Evolutionary conservation across 1,140 invertebrate species (phyloP), one percentile per base, ranked within the genome.

Genomic region (Platyscapa corneri): DNA sequence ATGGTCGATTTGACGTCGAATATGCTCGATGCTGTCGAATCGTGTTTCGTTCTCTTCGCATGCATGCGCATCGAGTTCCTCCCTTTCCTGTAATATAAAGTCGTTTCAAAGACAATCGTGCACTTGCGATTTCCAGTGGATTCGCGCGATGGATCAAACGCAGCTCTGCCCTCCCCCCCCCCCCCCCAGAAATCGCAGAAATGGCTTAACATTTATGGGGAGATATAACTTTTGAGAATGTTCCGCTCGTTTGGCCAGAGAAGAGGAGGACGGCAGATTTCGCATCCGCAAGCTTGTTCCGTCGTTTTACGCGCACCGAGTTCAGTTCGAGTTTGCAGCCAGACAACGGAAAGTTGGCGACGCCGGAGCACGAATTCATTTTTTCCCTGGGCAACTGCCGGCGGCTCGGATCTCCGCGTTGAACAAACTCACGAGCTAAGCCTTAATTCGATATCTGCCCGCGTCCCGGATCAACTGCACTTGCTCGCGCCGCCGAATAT

Each of bases 31-130:
- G 3, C 14, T 34, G 34, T 70, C 32, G 34, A 70, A 70, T 37
- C 18, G 6, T 16, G 34, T 70, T 70, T 18, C 34, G 0, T 70
- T 70, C 37, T 37, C 34, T 37, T 39, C 20, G 14, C 34, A 0
- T 37, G 30, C 34, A 70, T 20, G 30, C 32, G 18, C n/a, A 34
- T 70, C 32, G 5, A 37, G 30, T 5, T 30, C 6, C 34, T 70
- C 10, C 67, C 34, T 20, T 34, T 42, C 10, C 37, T n/a, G 39
- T 56, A 56, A 32, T 56, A 34, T 56, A 77, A 77, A 46, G 72
- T 77, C 46, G 30, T 77, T 56, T 77, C 39, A 56, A 77, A 77
- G 46, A 77, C 75, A 77, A 77, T 77, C 75, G 18, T 56, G 20
- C 75, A 32, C 32, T 77, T 18, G 49, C 12, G 46, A 30, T 53